Base-by-base conservation (phyloP, 2,113 vertebrate species). In the pig (Sus scrofa) region DNA sequence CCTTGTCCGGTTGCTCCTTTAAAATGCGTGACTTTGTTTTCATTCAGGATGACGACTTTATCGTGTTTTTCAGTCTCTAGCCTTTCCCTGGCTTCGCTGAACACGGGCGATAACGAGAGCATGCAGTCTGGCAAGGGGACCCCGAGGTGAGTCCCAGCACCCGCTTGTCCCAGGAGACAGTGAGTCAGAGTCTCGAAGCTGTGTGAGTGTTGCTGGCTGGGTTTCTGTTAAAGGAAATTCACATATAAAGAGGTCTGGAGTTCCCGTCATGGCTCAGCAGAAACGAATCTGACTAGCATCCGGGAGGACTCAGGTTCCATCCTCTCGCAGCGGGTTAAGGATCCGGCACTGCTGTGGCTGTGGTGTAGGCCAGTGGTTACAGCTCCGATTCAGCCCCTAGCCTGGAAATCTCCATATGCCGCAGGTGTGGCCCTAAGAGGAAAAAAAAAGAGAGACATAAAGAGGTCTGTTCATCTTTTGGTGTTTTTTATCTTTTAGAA, bases 1-100 rank as follows among this genome's bases (percentile, higher is more conserved):
- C 97, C 96, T 96, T 96, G 98, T 68, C 77, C 91, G 34, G 52
- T 93, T 97, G 86, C 94, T 84, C 98, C 85, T 94, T 98, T 98
- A 96, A 98, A 97, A 91, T 97, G 97, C 98, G 97, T 97, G 97
- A 98, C 97, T 94, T 98, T 98, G 98, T 98, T 98, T 97, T 98
- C 98, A 98, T 98, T 97, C 98, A 99, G 99, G 98, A 98, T 99
- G 99, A 99, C 98, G 98, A 91, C 98, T 98, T 98, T 97, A 98
- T 98, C 98, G 96, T 99, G 98, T 99, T 98, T 99, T 99, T 99
- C 99, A 99, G 99, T 99, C 96, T 99, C 99, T 98, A 99, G 99
- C 98, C 98, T 99, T 97, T 99, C 99, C 95, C 97, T 99, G 97
- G 99, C 99, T 39, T 99, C 99, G 8, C 99, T 99, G 97, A 99